A percentile compares a stretch with the other conserved stretches of the same genome.
Conservation (phyloP, 2,797 vertebrate species). For the Thunnus albacares region DNA sequence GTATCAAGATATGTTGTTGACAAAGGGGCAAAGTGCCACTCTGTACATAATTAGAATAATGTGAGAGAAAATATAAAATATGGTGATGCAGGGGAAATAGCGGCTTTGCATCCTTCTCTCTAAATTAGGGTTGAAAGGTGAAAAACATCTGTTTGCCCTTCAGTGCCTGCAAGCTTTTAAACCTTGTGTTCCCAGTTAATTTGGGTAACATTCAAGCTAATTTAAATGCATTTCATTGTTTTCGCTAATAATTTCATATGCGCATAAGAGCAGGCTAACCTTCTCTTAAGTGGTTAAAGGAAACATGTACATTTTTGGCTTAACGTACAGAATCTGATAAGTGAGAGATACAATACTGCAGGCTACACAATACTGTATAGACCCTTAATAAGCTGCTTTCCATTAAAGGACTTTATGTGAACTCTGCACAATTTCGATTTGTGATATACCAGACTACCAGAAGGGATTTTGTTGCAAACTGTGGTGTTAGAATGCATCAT, state of each 20-base stretch:
- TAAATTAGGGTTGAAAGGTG: slow-evolving; percentile 43
- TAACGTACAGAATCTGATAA: background rate
- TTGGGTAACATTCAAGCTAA: slow-evolving; percentile 27
- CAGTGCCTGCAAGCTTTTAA: slow-evolving; percentile 42
- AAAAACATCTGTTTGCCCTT: slow-evolving; percentile 55
- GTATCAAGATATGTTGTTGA: slow-evolving; percentile 34
- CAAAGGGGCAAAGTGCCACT: slow-evolving; percentile 22
- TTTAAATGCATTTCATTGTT: background rate
- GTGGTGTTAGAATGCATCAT: slow-evolving; percentile 35
- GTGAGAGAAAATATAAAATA: slow-evolving; percentile 33
- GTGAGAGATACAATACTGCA: slow-evolving; percentile 6
- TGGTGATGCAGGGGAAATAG: slow-evolving; percentile 12
- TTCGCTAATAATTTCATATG: slow-evolving; percentile 19
- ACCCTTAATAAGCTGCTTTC: slow-evolving; percentile 30
- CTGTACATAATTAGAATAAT: slow-evolving; percentile 14
- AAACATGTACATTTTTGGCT: background rate
- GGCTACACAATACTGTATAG: background rate
- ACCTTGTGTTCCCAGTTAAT: slow-evolving; percentile 33
- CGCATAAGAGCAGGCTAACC: slow-evolving; percentile 10
- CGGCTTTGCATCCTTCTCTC: slow-evolving; percentile 22
- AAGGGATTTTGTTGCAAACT: slow-evolving; percentile 39
- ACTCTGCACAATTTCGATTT: slow-evolving; percentile 8
- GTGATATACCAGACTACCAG: slow-evolving; percentile 14
- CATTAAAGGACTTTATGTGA: slow-evolving; percentile 20
- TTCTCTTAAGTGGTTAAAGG: slow-evolving; percentile 17